Conservation (phyloP, 2,797 vertebrate species). For the Molossus molossus region DNA sequence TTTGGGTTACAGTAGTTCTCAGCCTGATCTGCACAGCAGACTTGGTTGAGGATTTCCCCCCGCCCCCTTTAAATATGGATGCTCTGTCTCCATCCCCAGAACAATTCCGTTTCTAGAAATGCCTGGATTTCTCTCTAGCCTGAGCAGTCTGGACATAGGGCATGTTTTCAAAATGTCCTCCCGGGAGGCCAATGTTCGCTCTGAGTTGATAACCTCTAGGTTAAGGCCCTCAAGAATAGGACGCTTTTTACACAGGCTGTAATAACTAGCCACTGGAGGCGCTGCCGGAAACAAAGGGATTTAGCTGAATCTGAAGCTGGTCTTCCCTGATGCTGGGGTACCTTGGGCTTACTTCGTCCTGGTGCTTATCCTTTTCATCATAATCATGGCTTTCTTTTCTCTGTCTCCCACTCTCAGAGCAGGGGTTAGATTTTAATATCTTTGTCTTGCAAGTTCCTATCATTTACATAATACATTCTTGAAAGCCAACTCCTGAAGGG, state of each 20-base stretch:
- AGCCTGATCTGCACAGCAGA: background rate
- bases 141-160: background rate
- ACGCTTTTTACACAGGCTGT: background rate
- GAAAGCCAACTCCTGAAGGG: background rate
- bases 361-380: background rate
- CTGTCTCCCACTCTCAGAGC: background rate
- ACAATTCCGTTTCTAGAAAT: constrained; percentile 48
- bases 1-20: constrained; percentile 36
- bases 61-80: background rate
- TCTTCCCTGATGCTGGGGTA: background rate
- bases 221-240: background rate
- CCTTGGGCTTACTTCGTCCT: background rate
- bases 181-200: background rate
- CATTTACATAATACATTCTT: background rate
- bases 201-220: background rate
- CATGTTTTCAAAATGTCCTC: constrained; percentile 41
- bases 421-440: constrained; percentile 40
- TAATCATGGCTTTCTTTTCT: constrained; percentile 25
- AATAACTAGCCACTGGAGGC: background rate
- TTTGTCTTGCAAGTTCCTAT: background rate
- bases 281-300: background rate
- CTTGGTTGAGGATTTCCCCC: background rate
- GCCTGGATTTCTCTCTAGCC: background rate
- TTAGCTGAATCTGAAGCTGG: background rate
- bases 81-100: background rate